Evolutionary conservation across 2,113 vertebrate genomes (phyloP), one percentile per base, ranked within the genome.

Genomic region (Antechinus stuartii): DNA sequence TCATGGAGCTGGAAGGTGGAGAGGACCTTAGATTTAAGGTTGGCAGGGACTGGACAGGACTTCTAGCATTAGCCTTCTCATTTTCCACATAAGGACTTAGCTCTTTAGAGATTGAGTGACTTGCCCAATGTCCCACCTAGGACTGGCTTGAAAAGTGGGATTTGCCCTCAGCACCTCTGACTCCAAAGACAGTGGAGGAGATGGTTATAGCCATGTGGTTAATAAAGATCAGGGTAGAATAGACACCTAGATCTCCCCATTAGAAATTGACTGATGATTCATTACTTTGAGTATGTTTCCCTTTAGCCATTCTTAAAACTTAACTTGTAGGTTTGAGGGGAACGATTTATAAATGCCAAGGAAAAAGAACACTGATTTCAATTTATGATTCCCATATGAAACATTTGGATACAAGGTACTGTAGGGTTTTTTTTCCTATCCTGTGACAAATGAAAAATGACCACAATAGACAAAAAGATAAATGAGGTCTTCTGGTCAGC

Each of bases 311-410:
- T 42, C 19, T 84, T 97, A 94, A 89, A 90, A 92, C 84, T 50
- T 24, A 46, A 53, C 53, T 68, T 61, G 92, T 92, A 96, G 94
- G 55, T 90, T 27, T 1, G 47, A 90, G 27, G 91, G 56, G 42
- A 96, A 53, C 24, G 25, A 95, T 96, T 91, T 35, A 53, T 97
- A 96, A 92, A 93, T 27, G 55, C 55, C 91, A 94, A 91, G 95
- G 92, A 91, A 84, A 95, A 95, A 94, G 95, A 55, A 93, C 11
- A 10, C 55, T 95, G 94, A 91, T 54, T 92, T 90, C 95, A 97
- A 89, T 84, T 84, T 42, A 84, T 84, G 68, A 42, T 84, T 42
- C 68, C 89, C 95, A 0, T 91, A 54, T 90, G 61, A 84, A 84
- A 42, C 68, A 42, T 84, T 84, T 84, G 68, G 7, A 84, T n/a